phyloP scores from a whole-genome alignment of 2,113 vertebrate genomes.

The Microtus ochrogaster region DNA sequence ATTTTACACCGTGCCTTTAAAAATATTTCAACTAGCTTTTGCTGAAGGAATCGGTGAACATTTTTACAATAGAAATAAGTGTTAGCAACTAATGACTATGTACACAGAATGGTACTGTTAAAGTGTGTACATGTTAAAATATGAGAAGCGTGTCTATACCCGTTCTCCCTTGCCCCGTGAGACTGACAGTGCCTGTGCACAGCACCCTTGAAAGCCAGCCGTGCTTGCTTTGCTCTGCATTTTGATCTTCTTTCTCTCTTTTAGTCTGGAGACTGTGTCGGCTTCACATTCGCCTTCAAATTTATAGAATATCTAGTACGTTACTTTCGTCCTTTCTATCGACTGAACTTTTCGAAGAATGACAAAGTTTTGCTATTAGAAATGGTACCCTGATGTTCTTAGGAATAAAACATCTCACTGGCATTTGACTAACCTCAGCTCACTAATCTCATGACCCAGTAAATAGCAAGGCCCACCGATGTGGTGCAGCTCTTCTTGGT shows the following conservation, averaged over 20 bases:
- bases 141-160: background rate
- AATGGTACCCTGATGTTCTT: background rate
- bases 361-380: background rate
- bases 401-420: background rate
- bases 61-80: background rate
- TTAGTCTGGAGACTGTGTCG: background rate
- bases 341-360: background rate
- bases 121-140: background rate
- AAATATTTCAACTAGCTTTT: background rate
- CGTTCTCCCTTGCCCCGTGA: background rate
- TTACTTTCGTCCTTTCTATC: background rate
- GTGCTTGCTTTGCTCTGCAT: accelerated
- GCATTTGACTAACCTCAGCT: background rate
- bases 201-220: background rate
- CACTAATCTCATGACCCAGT: background rate
- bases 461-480: background rate
- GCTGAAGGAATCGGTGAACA: background rate
- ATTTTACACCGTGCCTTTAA: background rate
- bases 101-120: background rate
- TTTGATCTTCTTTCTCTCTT: background rate
- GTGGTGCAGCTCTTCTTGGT: background rate
- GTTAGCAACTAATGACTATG: background rate
- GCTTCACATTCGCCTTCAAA: background rate
- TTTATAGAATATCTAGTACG: background rate
- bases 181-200: background rate